These are phyloP conservation scores for Anabacerthia variegaticeps DNA, from an alignment of 2,797 vertebrate genomes.

Conservation along the genomic window DNA sequence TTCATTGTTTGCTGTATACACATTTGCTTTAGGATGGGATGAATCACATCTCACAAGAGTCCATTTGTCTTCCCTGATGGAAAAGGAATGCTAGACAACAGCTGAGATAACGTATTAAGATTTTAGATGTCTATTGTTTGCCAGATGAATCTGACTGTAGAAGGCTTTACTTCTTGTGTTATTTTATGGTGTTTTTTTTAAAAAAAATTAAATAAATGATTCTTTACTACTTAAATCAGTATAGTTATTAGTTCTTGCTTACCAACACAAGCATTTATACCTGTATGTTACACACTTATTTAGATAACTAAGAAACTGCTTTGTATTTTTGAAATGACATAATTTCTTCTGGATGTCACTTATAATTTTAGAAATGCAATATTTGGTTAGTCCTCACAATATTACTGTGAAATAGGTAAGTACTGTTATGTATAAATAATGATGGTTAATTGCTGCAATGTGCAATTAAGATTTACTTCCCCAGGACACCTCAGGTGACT, in stretches of 20 bases:
- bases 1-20: neutral
- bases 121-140: neutral
- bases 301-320: neutral
- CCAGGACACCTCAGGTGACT: neutral
- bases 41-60: neutral
- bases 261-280: neutral
- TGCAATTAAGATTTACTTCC: neutral
- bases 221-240: neutral
- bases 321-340: neutral
- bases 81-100: neutral
- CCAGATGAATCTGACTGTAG: neutral
- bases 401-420: neutral
- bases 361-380: neutral
- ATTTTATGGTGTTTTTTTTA: neutral
- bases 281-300: neutral
- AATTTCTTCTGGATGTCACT: neutral
- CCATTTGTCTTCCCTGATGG: neutral
- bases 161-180: neutral
- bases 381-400: neutral
- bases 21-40: neutral
- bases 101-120: neutral
- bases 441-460: neutral
- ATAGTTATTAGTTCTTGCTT: neutral
- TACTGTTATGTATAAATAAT: neutral
- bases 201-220: neutral